phyloP scores from a whole-genome alignment of 2,888 invertebrate genomes.

The Monopis laevigella region DNA sequence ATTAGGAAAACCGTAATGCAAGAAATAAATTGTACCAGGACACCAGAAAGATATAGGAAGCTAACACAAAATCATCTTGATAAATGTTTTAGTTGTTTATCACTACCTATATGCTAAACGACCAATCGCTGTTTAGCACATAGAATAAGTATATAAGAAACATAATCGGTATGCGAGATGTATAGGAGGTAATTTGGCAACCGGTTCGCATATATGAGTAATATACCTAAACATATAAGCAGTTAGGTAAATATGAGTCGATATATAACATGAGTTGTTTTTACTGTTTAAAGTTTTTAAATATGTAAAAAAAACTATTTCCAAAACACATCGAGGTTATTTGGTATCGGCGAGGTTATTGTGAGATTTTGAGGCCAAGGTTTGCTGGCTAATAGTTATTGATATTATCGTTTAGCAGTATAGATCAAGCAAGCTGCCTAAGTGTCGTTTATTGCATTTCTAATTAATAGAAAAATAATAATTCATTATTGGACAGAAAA shows the following conservation, averaged over 20 bases:
- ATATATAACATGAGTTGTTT: too few relatives aligned
- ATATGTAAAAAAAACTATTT: conserved; percentile 10
- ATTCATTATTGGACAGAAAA: too few relatives aligned
- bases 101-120: conserved; percentile 10
- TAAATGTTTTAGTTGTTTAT: conserved; percentile 1
- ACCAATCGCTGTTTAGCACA: conserved; percentile 16
- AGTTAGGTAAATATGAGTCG: too few relatives aligned
- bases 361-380: conserved; percentile 58
- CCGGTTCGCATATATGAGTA: conserved; percentile 46
- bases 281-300: too few relatives aligned
- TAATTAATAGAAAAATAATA: too few relatives aligned
- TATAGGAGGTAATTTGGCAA: conserved; percentile 51
- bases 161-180: not conserved
- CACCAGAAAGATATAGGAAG: conserved; percentile 6
- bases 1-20: conserved; percentile 2
- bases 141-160: conserved; percentile 9
- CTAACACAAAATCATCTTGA: conserved; percentile 1
- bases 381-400: conserved; percentile 47
- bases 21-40: conserved; percentile 8
- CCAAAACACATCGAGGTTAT: conserved; percentile 25
- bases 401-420: conserved; percentile 25
- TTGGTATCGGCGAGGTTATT: conserved; percentile 37
- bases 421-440: too few relatives aligned
- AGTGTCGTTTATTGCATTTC: too few relatives aligned
- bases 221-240: too few relatives aligned